These are phyloP conservation scores for Xanthorhoe spadicearia DNA, from an alignment of 2,888 invertebrate genomes.

Conservation along the genomic window DNA sequence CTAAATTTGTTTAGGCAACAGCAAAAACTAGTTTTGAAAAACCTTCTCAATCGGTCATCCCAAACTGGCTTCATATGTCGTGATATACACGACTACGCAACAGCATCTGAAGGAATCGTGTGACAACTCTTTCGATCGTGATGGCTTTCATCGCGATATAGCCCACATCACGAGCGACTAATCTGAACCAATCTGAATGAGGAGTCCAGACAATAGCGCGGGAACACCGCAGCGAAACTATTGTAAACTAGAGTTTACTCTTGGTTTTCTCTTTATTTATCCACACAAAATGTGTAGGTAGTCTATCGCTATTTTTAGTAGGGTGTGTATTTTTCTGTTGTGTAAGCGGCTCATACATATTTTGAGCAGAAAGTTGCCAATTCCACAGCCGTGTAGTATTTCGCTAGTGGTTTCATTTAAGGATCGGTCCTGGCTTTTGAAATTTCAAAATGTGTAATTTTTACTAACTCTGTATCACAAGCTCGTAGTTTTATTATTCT, in stretches of 20 bases:
- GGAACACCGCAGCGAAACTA: conserved; percentile 40
- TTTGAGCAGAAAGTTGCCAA: too few relatives aligned
- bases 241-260: neutral
- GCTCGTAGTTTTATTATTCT: neutral
- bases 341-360: too few relatives aligned
- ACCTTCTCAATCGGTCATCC: conserved; percentile 4
- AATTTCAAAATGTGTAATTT: too few relatives aligned
- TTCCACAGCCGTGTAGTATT: too few relatives aligned
- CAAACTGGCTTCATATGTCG: conserved; percentile 36
- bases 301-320: too few relatives aligned
- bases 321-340: too few relatives aligned
- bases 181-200: conserved; percentile 56
- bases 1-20: neutral
- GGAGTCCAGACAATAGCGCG: conserved; percentile 41
- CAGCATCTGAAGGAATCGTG: conserved; percentile 55
- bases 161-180: conserved; percentile 63
- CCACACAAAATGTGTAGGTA: too few relatives aligned
- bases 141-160: conserved; percentile 75
- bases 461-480: neutral
- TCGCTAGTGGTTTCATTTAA: too few relatives aligned
- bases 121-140: conserved; percentile 66
- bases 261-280: neutral
- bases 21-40: neutral
- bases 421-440: too few relatives aligned
- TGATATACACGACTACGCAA: conserved; percentile 37